phyloP scores from a whole-genome alignment of 2,113 vertebrate species.

The Sporophila hypoxantha region DNA sequence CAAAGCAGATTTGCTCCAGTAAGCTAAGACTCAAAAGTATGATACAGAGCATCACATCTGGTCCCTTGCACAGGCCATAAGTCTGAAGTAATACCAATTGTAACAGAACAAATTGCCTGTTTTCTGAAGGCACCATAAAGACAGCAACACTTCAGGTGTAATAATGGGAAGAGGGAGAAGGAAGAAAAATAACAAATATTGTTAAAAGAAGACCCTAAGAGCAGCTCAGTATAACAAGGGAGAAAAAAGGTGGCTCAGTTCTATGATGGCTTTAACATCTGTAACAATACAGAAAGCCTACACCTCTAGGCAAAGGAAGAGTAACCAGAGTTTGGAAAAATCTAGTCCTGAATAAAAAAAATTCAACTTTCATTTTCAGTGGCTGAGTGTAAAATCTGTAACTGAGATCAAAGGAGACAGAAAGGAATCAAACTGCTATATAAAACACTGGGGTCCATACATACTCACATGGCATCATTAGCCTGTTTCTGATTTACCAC shows the following conservation, averaged over 20 bases:
- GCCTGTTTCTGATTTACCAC: constrained; percentile 31
- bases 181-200: neutral
- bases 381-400: neutral
- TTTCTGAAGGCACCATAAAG: neutral
- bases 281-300: neutral
- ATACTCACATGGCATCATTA: constrained; percentile 16
- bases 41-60: neutral
- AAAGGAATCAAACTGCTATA: neutral
- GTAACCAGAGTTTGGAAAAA: neutral
- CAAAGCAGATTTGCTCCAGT: neutral
- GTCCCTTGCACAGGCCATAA: neutral
- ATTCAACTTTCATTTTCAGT: neutral
- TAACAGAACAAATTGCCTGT: neutral
- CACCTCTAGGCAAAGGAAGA: neutral
- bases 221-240: neutral
- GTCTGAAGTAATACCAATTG: neutral
- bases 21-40: neutral
- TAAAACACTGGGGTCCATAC: neutral
- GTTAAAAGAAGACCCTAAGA: neutral
- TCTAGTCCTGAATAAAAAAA: neutral
- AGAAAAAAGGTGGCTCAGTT: constrained; percentile 5
- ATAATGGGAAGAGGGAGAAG: neutral
- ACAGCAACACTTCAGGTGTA: neutral
- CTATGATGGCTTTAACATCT: neutral
- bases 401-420: neutral